phyloP scores from a whole-genome alignment of 64 coral and sea anemone species.

The Montipora foliosa region DNA sequence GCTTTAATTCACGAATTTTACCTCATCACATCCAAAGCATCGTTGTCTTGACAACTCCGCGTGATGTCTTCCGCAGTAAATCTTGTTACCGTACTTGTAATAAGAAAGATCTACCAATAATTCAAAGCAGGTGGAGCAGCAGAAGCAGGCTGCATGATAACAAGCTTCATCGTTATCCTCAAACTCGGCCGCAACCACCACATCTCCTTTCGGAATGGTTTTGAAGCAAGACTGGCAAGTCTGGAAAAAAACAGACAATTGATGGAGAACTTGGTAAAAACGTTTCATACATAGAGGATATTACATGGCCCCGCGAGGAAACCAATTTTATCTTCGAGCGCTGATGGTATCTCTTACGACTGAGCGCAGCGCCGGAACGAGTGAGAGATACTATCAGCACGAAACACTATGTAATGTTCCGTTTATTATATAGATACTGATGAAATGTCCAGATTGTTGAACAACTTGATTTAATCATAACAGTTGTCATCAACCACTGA shows the following conservation, averaged over 20 bases:
- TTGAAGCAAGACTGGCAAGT: constrained; percentile 74
- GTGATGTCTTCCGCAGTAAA: constrained; percentile 88
- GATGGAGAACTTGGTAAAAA: not conserved
- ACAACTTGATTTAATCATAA: no score
- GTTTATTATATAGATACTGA: no score
- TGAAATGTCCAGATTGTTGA: no score
- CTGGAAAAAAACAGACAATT: not conserved
- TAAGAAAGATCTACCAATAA: constrained; percentile 79
- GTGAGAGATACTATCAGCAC: no score
- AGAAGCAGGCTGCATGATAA: constrained; percentile 89
- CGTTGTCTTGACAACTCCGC: constrained; percentile 86
- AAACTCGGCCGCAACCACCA: constrained; percentile 74
- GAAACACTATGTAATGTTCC: no score
- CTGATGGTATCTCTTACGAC: no score
- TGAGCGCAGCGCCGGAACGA: no score
- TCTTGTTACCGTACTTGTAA: constrained; percentile 74
- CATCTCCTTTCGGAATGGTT: constrained; percentile 79
- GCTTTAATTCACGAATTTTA: not conserved
- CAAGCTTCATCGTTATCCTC: constrained; percentile 54
- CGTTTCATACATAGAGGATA: no score
- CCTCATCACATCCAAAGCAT: constrained; percentile 92
- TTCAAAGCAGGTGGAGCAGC: constrained; percentile 78
- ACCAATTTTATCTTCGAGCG: no score
- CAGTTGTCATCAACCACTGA: no score
- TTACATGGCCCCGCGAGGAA: no score